Percentiles rank a stretch among this genome's conserved stretches.
Evolutionary conservation across 2,888 invertebrate species (phyloP).

Genomic region (Actias luna): DNA sequence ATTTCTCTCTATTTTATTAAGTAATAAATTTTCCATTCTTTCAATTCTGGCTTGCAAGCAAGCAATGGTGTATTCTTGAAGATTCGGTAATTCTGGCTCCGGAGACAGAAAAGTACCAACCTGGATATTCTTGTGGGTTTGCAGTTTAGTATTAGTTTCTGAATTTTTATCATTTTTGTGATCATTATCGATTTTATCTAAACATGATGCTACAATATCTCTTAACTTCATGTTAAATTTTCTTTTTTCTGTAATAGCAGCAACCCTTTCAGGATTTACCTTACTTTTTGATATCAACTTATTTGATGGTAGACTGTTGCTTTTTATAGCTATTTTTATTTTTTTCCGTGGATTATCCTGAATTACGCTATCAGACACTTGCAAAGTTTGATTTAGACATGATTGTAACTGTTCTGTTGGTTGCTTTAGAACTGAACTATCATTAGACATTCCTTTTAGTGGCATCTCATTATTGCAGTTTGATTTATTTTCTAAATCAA

Average conservation of each 20-base stretch:
- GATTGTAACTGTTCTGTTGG: not conserved
- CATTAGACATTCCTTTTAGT: not conserved
- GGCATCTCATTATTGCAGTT: not conserved
- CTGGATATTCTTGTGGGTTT: constrained; percentile 14
- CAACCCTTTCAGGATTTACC: constrained; percentile 58
- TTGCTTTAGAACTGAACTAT: not conserved
- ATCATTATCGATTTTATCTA: constrained; percentile 41
- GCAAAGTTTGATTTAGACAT: not conserved
- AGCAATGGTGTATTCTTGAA: constrained; percentile 47
- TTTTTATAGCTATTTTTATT: not conserved
- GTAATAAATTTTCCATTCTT: constrained; percentile 60
- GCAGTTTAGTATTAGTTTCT: constrained; percentile 18
- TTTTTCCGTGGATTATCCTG: not conserved
- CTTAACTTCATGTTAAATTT: constrained; percentile 69
- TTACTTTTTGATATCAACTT: constrained; percentile 37
- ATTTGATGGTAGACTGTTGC: constrained; percentile 14
- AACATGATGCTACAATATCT: constrained; percentile 61
- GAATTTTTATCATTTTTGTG: constrained; percentile 12
- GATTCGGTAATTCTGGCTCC: constrained; percentile 32
- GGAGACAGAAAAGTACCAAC: constrained; percentile 27
- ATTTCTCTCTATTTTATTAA: constrained; percentile 66
- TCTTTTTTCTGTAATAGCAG: constrained; percentile 66
- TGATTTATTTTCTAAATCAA: not conserved
- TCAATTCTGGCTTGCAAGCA: constrained; percentile 60
- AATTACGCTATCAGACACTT: not conserved